Base-by-base conservation (phyloP, 2,888 invertebrate species). In the Hirudinaria manillensis region DNA sequence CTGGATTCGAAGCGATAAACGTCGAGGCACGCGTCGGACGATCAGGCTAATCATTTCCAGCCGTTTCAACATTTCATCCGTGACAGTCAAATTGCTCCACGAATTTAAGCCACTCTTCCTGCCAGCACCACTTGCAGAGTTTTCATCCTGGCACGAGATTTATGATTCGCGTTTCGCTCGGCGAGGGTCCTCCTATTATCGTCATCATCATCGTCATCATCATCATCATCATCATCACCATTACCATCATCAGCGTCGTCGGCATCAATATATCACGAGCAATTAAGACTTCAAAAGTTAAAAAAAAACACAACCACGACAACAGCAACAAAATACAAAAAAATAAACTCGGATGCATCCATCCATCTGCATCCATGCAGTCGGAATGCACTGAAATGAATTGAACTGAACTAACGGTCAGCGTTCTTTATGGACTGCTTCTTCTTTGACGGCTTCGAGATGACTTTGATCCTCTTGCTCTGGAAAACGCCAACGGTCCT, bases 391-490 rank as follows among this genome's bases (percentile, higher is more conserved):
- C 16, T 45, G 45, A 4, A 16, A 45, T 10, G 45, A 45, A 45
- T 45, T 2, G 1, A 16, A 45, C 13, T 16, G 45, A 45, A 88
- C 87, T 89, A 86, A 88, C 89, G 85, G 86, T 99, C 99, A 36
- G 98, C 96, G 88, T 99, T 99, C 86, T 99, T 99, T 79, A 99
- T 88, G 19, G 96, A 96, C 85, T 99, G 99, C 85, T 99, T 99
- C 88, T 99, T 99, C 87, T 99, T 99, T 79, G 98, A 98, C 74
- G 99, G 99, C 86, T 99, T 99, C 77, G 98, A 98, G 86, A 99
- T 99, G 81, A 99, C 99, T 89, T 99, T 99, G 85, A 99, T 99
- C 83, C 98, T 89, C 87, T 97, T 96, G 85, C 97, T 97, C 87
- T 95, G 93, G 88, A 99, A 99, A 76, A 95, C 92, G 77, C 99